Evolutionary conservation across 1,140 invertebrate genomes (phyloP).

Genomic region (Globodera rostochiensis): DNA sequence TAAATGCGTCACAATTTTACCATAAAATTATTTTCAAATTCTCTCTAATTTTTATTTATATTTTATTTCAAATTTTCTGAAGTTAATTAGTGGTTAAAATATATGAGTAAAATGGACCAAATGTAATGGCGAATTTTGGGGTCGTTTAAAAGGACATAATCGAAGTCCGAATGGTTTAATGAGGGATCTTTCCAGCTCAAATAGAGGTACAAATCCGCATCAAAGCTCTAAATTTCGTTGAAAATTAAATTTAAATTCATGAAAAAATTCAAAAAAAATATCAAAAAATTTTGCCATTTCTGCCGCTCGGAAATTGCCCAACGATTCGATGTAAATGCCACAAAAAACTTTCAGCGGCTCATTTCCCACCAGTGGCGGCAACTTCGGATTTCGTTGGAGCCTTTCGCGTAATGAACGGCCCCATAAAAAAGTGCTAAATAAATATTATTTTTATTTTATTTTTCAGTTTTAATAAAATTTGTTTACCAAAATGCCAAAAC

Average conservation of each 20-base stretch:
- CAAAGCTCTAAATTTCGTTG: slow-evolving; percentile 54
- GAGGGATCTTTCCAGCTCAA: slow-evolving; percentile 56
- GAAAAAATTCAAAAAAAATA: neutral
- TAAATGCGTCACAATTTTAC: neutral
- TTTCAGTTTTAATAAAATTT: neutral
- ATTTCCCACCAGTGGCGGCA: slow-evolving; percentile 28
- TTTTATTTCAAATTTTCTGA: neutral
- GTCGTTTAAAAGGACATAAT: slow-evolving; percentile 61
- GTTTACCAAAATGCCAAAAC: neutral
- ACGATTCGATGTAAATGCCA: slow-evolving; percentile 57
- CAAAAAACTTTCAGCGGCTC: slow-evolving; percentile 49
- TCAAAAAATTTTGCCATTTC: slow-evolving; percentile 21
- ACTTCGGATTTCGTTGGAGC: slow-evolving; percentile 36
- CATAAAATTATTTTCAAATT: too few relatives aligned
- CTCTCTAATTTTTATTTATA: too few relatives aligned
- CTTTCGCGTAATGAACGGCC: slow-evolving; percentile 24
- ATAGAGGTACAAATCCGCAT: slow-evolving; percentile 64
- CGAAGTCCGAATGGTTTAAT: slow-evolving; percentile 51
- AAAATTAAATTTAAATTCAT: neutral
- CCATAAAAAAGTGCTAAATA: neutral
- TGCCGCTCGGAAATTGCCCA: slow-evolving; percentile 47
- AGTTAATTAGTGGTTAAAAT: slow-evolving; percentile 38
- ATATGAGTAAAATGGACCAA: slow-evolving; percentile 39
- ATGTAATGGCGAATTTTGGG: slow-evolving; percentile 54
- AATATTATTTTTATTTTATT: neutral